A percentile compares a stretch with the other conserved stretches of the same genome.
Conservation (phyloP, 2,113 vertebrate genomes). For the Chaetura pelagica region DNA sequence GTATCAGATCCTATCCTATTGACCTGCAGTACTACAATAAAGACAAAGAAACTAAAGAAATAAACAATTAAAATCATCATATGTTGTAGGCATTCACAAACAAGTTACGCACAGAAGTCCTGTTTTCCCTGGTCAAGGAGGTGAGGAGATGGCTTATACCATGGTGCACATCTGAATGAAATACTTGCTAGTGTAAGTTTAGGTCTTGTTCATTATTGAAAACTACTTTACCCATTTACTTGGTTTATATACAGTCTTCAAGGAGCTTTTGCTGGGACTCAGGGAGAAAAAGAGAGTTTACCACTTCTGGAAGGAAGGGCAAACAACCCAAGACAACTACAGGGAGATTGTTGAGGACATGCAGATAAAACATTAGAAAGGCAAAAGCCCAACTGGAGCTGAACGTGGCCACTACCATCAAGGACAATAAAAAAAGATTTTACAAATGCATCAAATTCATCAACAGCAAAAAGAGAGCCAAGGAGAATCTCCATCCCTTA, state of each 20-base stretch:
- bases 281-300: no score
- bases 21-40: not conserved
- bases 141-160: not conserved
- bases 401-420: no score
- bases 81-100: not conserved
- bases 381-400: no score
- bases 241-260: not conserved
- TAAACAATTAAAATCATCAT: not conserved
- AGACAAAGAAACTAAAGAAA: not conserved
- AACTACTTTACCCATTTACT: rapidly evolving
- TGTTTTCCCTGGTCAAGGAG: not conserved
- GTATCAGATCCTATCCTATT: not conserved
- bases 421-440: no score
- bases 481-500: no score
- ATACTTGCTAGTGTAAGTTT: not conserved
- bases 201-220: not conserved
- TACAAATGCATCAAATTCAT: no score
- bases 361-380: no score
- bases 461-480: no score
- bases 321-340: no score
- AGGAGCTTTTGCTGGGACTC: no score
- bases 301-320: no score
- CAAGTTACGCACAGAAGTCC: rapidly evolving
- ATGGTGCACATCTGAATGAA: not conserved
- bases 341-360: no score